phyloP scores from a whole-genome alignment of 2,113 vertebrate genomes.

The Grallaria varia region DNA sequence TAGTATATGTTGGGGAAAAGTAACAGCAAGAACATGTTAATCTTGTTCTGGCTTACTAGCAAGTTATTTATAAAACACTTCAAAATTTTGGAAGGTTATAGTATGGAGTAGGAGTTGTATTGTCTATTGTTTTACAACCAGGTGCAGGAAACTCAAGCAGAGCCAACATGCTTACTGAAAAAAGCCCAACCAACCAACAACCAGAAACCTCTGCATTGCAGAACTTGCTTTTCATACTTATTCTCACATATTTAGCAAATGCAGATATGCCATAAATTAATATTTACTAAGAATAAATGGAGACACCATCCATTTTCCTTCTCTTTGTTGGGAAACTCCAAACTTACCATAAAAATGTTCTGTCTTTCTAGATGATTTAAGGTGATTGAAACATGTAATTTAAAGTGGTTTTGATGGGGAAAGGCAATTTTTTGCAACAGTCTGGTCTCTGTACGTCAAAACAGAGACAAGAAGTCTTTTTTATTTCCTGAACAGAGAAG shows the following conservation, averaged over 20 bases:
- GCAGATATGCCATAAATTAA: not conserved
- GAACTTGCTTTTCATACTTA: not conserved
- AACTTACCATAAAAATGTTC: not conserved
- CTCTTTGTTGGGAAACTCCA: not conserved
- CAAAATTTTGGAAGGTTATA: constrained; percentile 41
- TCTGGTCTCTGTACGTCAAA: not conserved
- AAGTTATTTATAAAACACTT: constrained; percentile 59
- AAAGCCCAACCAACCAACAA: not conserved
- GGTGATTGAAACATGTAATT: not conserved
- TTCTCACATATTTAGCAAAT: not conserved
- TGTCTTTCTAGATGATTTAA: not conserved
- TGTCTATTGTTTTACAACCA: constrained; percentile 71
- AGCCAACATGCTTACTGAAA: constrained; percentile 28
- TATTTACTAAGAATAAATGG: not conserved
- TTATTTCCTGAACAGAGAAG: not conserved
- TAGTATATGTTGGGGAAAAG: not conserved
- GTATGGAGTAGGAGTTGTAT: constrained; percentile 25
- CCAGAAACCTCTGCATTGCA: not conserved
- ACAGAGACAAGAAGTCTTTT: not conserved
- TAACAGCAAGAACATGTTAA: constrained; percentile 30
- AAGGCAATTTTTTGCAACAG: not conserved
- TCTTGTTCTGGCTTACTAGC: constrained; percentile 17
- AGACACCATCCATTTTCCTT: not conserved
- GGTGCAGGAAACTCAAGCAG: constrained; percentile 65
- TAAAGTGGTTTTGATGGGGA: not conserved